Evolutionary conservation across 1,140 invertebrate genomes (phyloP).

Genomic region (Dinoponera quadriceps): DNA sequence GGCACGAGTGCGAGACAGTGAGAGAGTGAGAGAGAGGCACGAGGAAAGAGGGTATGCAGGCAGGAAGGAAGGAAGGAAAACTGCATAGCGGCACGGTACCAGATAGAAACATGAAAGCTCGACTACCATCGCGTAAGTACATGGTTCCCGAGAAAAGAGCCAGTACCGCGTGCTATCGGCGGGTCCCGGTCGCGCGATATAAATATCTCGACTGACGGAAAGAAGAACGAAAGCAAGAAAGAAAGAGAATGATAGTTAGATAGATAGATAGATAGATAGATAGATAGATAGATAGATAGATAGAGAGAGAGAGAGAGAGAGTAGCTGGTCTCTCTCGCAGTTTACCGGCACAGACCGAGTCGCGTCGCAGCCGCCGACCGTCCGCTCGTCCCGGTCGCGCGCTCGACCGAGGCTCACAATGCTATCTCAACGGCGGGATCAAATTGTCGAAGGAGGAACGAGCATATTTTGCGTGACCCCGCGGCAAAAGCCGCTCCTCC

Average conservation of each 20-base stretch:
- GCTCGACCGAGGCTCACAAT: constrained; percentile 78
- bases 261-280: not conserved
- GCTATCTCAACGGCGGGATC: constrained; percentile 82
- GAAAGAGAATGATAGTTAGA: not conserved
- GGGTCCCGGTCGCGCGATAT: constrained; percentile 65
- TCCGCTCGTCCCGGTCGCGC: constrained; percentile 43
- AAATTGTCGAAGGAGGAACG: constrained; percentile 83
- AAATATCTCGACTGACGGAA: constrained; percentile 62
- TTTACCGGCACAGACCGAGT: constrained; percentile 31
- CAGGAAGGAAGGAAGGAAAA: not conserved
- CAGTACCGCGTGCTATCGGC: constrained; percentile 62
- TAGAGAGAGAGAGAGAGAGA: not conserved
- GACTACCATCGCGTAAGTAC: constrained; percentile 62
- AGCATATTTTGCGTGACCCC: constrained; percentile 84
- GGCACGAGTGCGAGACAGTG: not conserved
- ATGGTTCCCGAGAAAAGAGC: constrained; percentile 55
- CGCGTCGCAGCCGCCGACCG: constrained; percentile 6
- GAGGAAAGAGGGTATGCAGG: not conserved
- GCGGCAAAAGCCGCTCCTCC: constrained; percentile 74
- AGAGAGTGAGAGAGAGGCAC: not conserved
- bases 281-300: not conserved
- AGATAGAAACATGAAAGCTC: constrained; percentile 69
- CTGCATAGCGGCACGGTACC: constrained; percentile 34
- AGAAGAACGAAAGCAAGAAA: constrained; percentile 8
- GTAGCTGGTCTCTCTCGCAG: constrained; percentile 40